Evolutionary conservation across 2,888 invertebrate genomes (phyloP).

Genomic region (Macaria notata): DNA sequence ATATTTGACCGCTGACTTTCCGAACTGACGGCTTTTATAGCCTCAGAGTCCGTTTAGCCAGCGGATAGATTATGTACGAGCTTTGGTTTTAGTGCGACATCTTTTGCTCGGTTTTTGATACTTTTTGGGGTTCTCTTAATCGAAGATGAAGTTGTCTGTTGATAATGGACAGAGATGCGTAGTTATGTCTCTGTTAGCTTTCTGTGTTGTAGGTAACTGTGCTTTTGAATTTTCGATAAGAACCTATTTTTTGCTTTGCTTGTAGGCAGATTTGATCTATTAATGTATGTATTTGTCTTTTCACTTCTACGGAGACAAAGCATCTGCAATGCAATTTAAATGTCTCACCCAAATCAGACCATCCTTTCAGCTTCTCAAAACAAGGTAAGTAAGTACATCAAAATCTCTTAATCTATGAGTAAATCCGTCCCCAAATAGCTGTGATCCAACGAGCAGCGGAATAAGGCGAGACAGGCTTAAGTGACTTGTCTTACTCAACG

Average conservation of each 20-base stretch:
- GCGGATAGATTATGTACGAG: conserved; percentile 7
- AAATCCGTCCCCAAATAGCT: conserved; percentile 63
- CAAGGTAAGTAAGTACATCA: conserved; percentile 41
- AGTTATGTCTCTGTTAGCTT: too few species aligned
- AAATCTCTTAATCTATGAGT: conserved; percentile 52
- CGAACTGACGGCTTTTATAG: conserved; percentile 27
- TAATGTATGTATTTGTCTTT: too few species aligned
- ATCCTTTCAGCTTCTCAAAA: conserved; percentile 8
- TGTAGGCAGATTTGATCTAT: too few species aligned
- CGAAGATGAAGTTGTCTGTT: too few species aligned
- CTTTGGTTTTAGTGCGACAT: background rate
- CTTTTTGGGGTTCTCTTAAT: too few species aligned
- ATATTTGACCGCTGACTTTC: conserved; percentile 31
- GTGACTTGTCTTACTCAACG: conserved; percentile 66
- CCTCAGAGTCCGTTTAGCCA: conserved; percentile 16
- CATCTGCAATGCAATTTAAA: background rate
- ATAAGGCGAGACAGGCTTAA: conserved; percentile 56
- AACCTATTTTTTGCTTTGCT: too few species aligned
- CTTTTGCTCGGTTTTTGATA: too few species aligned
- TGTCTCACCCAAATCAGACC: conserved; percentile 7
- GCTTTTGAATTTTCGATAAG: too few species aligned
- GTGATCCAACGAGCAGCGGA: conserved; percentile 47
- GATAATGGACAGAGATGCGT: too few species aligned
- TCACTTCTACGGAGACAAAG: too few species aligned
- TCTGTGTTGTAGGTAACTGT: too few species aligned